Evolutionary conservation across 2,888 invertebrate genomes (phyloP).

Genomic region (Endotricha flammealis): DNA sequence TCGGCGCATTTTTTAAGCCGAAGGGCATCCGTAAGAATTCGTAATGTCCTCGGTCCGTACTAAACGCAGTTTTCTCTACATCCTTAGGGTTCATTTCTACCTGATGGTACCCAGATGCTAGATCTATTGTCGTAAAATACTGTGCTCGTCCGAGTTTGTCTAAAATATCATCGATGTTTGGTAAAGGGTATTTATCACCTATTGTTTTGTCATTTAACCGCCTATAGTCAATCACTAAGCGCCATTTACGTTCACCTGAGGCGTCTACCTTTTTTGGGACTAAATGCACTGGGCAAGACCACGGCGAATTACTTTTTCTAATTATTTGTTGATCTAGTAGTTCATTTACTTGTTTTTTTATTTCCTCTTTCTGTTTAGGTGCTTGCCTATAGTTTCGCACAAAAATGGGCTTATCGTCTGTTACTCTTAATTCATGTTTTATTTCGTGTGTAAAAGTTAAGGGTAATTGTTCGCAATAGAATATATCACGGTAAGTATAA

Average conservation of each 20-base stretch:
- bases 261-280: constrained; percentile 24
- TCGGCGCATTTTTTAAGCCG: neutral
- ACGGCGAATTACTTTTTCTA: constrained; percentile 20
- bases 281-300: constrained; percentile 22
- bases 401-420: constrained; percentile 22
- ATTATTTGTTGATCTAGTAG: constrained; percentile 24
- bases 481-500: constrained; percentile 32
- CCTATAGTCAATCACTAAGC: constrained; percentile 20
- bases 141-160: constrained; percentile 22
- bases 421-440: constrained; percentile 33
- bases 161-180: constrained; percentile 23
- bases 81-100: constrained; percentile 15
- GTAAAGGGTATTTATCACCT: constrained; percentile 26
- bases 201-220: constrained; percentile 23
- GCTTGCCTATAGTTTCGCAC: constrained; percentile 20
- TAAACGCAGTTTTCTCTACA: constrained; percentile 27
- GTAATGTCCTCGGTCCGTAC: constrained; percentile 12
- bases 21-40: neutral
- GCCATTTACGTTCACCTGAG: constrained; percentile 21
- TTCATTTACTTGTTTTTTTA: constrained; percentile 20
- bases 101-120: constrained; percentile 29
- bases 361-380: constrained; percentile 20
- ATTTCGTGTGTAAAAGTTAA: constrained; percentile 31
- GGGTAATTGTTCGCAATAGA: constrained; percentile 30
- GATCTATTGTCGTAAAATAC: constrained; percentile 26